Evolutionary conservation across 2,888 invertebrate species (phyloP), one percentile per base, ranked within the genome.

Genomic region (Clanis bilineata): DNA sequence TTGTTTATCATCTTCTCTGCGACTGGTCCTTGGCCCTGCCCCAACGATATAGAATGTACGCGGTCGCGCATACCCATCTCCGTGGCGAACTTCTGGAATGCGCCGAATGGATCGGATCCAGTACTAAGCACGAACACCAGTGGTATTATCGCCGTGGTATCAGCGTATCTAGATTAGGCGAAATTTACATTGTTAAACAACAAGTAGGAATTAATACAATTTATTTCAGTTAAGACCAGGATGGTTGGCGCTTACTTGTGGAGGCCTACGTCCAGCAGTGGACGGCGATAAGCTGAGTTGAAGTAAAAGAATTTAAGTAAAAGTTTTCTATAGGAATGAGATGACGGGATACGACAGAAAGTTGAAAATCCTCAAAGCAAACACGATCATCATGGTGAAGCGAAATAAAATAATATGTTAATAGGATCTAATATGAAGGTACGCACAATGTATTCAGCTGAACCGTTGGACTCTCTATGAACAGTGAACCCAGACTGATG

Each of bases 41-140:
- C 98, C 9, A 98, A 88, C 0, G 98, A 98, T 73, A 98, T 97
- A 0, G 97, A 96, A 75, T 94, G 95, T 68, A 95, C 94, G 65
- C 94, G 94, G 3, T 94, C 95, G 44, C 92, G 88, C 77, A 94
- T 95, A 3, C 95, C 95, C 93, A 95, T 95, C 68, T 96, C 96
- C 0, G 93, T 90, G 0, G 97, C 96, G 74, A 98, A 96, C 79
- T 96, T 95, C 64, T 95, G 95, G 74, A 98, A 97, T 0, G 95
- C 94, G 21, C 95, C 94, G 80, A 97, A 96, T 0, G 97, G 97
- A 93, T 98, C 98, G 0, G 97, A 97, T 0, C 98, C 98, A 0
- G 96, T 95, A 68, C 97, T 97, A 60, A 98, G 87, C 0, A 98
- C 95, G 80, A 98, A 98, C 47, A 98, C 95, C 0, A 98, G 85